phyloP scores from a whole-genome alignment of 2,888 invertebrate species.

The Limenitis camilla region DNA sequence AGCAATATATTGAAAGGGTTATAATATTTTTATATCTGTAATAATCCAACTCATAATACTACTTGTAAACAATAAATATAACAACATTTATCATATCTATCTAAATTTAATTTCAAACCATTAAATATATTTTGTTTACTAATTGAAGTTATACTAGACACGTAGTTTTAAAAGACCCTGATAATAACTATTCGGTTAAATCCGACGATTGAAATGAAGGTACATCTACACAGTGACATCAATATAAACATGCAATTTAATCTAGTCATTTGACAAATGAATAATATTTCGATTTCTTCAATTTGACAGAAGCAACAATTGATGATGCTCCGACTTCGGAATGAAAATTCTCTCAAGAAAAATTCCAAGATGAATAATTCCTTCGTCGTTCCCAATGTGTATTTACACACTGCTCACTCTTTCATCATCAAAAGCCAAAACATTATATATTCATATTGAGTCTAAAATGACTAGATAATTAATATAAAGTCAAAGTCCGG shows the following conservation, averaged over 20 bases:
- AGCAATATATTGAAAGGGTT: too few species aligned
- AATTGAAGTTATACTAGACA: slow-evolving; percentile 51
- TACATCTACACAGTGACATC: slow-evolving; percentile 9
- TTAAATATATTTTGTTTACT: slow-evolving; percentile 28
- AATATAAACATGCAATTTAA: slow-evolving; percentile 1
- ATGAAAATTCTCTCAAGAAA: too few species aligned
- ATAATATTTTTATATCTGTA: too few species aligned
- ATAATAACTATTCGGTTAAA: slow-evolving; percentile 47
- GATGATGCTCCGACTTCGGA: too few species aligned
- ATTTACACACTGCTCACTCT: too few species aligned
- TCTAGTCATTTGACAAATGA: neutral
- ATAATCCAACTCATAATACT: too few species aligned
- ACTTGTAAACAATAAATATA: slow-evolving; percentile 10
- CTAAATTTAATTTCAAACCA: slow-evolving; percentile 20
- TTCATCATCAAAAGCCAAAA: too few species aligned
- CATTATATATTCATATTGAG: too few species aligned
- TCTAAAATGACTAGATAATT: too few species aligned
- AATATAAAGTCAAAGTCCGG: too few species aligned
- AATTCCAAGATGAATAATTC: too few species aligned
- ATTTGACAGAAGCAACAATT: neutral
- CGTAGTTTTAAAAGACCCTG: slow-evolving; percentile 57
- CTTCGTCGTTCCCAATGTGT: too few species aligned
- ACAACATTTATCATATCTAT: slow-evolving; percentile 3
- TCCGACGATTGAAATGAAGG: slow-evolving; percentile 3
- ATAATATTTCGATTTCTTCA: neutral